Evolutionary conservation across 2,797 vertebrate genomes (phyloP), one percentile per base, ranked within the genome.

Genomic region (Sarcophilus harrisii): DNA sequence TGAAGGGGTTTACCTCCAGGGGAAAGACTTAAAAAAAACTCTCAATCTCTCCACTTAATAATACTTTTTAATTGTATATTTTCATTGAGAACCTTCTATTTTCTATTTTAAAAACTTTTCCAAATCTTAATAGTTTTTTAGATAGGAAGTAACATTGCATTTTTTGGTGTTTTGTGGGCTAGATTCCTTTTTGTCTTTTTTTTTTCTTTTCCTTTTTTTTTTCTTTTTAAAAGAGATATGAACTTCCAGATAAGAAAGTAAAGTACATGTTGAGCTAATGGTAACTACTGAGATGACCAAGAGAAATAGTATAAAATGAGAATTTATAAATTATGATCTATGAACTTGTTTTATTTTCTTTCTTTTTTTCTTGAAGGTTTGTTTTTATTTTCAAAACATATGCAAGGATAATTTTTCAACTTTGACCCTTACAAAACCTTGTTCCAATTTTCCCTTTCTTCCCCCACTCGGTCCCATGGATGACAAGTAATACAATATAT

Each of bases 111-210:
- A 94, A 92, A 96, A 54, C 5, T 93, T 96, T 92, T 94, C 66
- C 90, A 10, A 52, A 97, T 91, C 62, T 90, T 95, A 59, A 95
- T 92, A 94, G 97, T 96, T 66, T 52, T 27, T 54, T 93, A 29
- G 8, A 91, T 94, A 95, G 21, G 30, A 95, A 96, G 92, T 93
- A 93, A 93, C 95, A 97, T 49, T 98, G 66, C 10, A 90, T 30
- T 9, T 91, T 95, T 93, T 32, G 32, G 9, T 32, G 32, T 14
- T 16, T n/a, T 38, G 0, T 73, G 18, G 6, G 57, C 21, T 62
- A 5, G 92, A 62, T 81, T 81, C 0, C 0, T 55, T 49, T 11
- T 27, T 3, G 6, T 28, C 27, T 94, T 89, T 38, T 21, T 52
- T 16, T 16, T 1, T 29, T 16, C n/a, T n/a, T n/a, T n/a, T n/a